phyloP scores from a whole-genome alignment of 2,888 invertebrate genomes.

The Aphodius sticticus region DNA sequence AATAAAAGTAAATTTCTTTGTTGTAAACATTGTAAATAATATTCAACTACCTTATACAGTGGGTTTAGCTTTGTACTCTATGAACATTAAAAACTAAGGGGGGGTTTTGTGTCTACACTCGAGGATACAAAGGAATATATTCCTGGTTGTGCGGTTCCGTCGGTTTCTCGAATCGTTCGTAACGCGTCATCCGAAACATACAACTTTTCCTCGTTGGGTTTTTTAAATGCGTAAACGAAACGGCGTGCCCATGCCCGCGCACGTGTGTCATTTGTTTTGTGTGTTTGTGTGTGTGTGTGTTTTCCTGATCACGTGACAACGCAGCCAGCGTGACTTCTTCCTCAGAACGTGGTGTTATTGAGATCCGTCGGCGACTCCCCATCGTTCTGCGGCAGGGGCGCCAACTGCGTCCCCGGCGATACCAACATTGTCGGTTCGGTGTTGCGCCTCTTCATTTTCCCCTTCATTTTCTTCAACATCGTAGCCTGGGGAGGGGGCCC shows the following conservation, averaged over 20 bases:
- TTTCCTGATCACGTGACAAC: not conserved
- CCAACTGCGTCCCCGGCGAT: conserved; percentile 62
- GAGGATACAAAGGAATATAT: not conserved
- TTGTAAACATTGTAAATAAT: too few species aligned
- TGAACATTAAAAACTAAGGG: not conserved
- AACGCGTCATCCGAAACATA: not conserved
- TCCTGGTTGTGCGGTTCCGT: not conserved
- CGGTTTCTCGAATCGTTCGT: not conserved
- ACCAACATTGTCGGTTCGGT: conserved; percentile 82
- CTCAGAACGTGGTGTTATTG: conserved; percentile 58
- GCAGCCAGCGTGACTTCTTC: not conserved
- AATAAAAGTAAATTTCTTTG: not conserved
- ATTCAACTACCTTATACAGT: too few species aligned
- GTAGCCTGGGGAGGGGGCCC: conserved; percentile 81
- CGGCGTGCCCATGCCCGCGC: not conserved
- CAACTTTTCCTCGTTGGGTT: not conserved
- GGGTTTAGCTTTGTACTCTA: not conserved
- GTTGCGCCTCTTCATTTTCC: conserved; percentile 96
- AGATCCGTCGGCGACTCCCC: conserved; percentile 61
- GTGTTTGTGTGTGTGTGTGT: too few species aligned
- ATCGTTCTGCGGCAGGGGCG: conserved; percentile 60
- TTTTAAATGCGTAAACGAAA: not conserved
- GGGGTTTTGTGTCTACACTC: not conserved
- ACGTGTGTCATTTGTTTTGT: too few species aligned
- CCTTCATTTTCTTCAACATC: conserved; percentile 98